Base-by-base conservation (phyloP, 2,888 invertebrate genomes). In the Aphodius sticticus region DNA sequence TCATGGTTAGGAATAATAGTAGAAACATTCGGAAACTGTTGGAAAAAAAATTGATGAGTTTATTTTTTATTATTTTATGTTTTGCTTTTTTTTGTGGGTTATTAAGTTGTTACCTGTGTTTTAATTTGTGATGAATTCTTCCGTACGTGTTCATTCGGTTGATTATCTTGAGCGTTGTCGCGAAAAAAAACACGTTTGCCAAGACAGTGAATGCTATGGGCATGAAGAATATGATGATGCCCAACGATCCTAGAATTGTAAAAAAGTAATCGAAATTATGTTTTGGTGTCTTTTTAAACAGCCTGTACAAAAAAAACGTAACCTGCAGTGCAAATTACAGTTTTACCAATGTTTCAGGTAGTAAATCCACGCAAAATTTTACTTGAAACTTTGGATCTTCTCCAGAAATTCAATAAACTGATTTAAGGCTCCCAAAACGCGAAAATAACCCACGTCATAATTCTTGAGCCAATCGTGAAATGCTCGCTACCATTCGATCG, bases 81-180 rank as follows among this genome's bases (percentile, higher is more conserved):
- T 38, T 4, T 35, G 6, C 15, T 36, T 76, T 14, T 36, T 0
- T n/a, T n/a, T n/a, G n/a, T n/a, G n/a, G n/a, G 14, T 77, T 77
- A 16, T 77, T 14, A 14, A 38, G 0, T 77, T 36, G 35, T 88
- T 89, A 95, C 95, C 94, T 96, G 89, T 96, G 95, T 88, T 95
- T 95, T 81, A 96, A 90, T 89, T 96, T 96, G 85, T 96, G 95
- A 86, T 96, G 96, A 85, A 96, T 96, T 83, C 96, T 91, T 74
- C 96, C 96, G 87, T 96, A 96, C 4, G 95, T 94, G 86, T 94
- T 94, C 90, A 96, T 94, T 83, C 94, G 91, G 86, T 94, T 95
- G 79, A 96, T 95, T 36, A 95, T 92, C 88, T 94, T 94, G 37
- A 94, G 90, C 26, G 96, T 96, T 16, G 96, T 95, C 9, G 94